Evolutionary conservation across 2,888 invertebrate genomes (phyloP), one percentile per base, ranked within the genome.

Genomic region (Polymixis lichenea): DNA sequence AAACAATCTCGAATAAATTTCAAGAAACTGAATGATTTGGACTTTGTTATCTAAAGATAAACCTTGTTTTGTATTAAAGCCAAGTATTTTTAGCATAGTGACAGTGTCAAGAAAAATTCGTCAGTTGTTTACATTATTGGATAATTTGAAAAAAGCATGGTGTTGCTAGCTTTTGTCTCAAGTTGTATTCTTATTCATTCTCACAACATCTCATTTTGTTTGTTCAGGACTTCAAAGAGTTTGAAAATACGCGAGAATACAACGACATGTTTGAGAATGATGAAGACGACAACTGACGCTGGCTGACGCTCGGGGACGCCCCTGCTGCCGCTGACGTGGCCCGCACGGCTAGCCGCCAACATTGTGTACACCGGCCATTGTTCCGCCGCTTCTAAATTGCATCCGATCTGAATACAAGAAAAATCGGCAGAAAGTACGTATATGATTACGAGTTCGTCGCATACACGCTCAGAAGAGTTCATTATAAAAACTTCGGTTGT

Each of bases 241-340:
- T 93, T 92, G 95, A 96, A 89, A 94, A 94, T 89, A 93, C 95
- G 85, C 94, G 92, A 86, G 96, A 96, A 87, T 97, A 95, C 94
- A 95, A 93, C 93, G 95, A 96, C 87, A 93, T 96, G 94, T 96
- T 96, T 95, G 96, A 97, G 93, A 95, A 95, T 94, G 97, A 96
- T 75, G 96, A 96, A 84, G 97, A 96, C 75, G 95, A 96, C 92
- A 95, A 95, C 94, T 95, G 94, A 95, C 90, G 78, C 80, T 82
- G 84, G 74, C 65, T 68, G 77, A 80, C 77, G 77, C 56, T 70
- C 74, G 62, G 76, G 46, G 75, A 32, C 65, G 53, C 66, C 55
- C 71, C 43, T 60, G 60, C 79, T 38, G 66, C 74, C 73, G 71
- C 60, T 66, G 62, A 70, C 77, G 56, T 43, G 56, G 72, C 51